Conservation (phyloP, 2,113 vertebrate species). For the Dromas ardeola region DNA sequence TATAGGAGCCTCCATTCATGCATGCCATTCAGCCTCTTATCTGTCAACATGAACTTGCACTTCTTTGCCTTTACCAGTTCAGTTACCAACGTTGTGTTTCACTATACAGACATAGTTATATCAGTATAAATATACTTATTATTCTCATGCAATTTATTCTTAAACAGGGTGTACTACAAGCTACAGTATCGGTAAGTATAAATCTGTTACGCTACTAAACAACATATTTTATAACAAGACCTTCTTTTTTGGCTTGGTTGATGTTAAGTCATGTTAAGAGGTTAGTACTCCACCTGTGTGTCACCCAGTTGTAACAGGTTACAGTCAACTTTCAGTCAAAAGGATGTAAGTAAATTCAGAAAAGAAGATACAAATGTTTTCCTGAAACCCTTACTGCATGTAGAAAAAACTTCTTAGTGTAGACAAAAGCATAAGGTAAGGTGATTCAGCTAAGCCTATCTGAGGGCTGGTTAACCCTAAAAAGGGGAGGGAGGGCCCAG, state of each 20-base stretch:
- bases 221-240: background rate
- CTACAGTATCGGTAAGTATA: background rate
- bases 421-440: background rate
- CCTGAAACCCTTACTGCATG: background rate
- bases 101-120: background rate
- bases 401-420: background rate
- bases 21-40: background rate
- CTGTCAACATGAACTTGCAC: background rate
- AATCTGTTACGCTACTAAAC: background rate
- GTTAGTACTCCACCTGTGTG: background rate
- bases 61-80: background rate
- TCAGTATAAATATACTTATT: background rate
- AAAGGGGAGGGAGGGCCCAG: background rate
- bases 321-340: background rate
- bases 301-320: background rate
- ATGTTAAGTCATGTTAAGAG: background rate
- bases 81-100: background rate
- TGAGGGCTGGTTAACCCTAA: background rate
- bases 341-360: background rate
- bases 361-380: background rate
- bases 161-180: background rate
- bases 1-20: fast-evolving
- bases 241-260: background rate
- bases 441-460: background rate
- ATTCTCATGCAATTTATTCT: background rate